phyloP scores from a whole-genome alignment of 1,140 invertebrate genomes.

The Cydia strobilella region DNA sequence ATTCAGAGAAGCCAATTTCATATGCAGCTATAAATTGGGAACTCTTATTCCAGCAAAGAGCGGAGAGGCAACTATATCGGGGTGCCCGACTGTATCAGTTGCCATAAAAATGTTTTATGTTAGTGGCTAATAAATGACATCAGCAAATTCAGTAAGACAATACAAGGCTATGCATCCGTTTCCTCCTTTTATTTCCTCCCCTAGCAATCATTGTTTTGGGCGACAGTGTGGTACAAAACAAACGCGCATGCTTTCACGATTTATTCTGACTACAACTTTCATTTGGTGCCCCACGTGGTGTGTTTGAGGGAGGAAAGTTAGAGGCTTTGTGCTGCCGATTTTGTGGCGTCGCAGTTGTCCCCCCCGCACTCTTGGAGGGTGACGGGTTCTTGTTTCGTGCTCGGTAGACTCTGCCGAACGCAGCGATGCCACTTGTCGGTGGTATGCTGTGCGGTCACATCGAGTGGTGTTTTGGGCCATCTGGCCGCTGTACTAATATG shows the following conservation, averaged over 20 bases:
- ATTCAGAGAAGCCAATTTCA: constrained; percentile 64
- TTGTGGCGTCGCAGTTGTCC: too few species aligned
- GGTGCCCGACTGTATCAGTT: constrained; percentile 66
- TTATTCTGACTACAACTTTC: background rate
- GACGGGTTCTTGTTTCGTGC: too few species aligned
- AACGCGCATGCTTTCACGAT: background rate
- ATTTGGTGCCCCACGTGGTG: too few species aligned
- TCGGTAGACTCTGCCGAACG: too few species aligned
- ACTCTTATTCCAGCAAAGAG: constrained; percentile 61
- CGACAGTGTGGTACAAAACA: background rate
- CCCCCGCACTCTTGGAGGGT: too few species aligned
- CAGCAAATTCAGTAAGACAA: constrained; percentile 79
- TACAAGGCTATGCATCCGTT: constrained; percentile 73
- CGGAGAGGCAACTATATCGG: constrained; percentile 56
- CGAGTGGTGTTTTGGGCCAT: too few species aligned
- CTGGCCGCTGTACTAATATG: too few species aligned
- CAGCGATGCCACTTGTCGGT: too few species aligned
- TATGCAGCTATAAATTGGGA: constrained; percentile 66
- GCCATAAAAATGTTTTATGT: constrained; percentile 80
- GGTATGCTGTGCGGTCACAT: too few species aligned
- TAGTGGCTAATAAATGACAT: constrained; percentile 80
- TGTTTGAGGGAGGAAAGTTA: too few species aligned
- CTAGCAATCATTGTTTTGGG: constrained; percentile 71
- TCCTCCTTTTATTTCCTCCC: constrained; percentile 63
- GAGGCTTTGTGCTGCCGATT: too few species aligned